phyloP scores from a whole-genome alignment of 2,113 vertebrate species.

The Pelusios castaneus region DNA sequence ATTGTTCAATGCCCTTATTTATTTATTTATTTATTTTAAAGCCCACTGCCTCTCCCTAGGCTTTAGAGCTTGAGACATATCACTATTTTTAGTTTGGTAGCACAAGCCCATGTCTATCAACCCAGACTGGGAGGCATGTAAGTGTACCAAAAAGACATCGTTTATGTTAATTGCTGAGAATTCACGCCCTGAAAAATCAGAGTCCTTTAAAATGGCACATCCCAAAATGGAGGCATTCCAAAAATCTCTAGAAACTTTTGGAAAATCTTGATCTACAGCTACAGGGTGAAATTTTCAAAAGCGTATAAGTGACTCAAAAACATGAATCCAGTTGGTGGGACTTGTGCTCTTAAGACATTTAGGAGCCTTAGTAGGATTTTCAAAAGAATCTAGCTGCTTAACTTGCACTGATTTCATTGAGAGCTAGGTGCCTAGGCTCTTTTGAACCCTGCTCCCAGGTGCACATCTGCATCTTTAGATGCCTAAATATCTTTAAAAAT shows the following conservation, averaged over 20 bases:
- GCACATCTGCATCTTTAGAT: background rate
- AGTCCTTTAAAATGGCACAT: background rate
- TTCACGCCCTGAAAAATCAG: background rate
- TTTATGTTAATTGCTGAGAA: background rate
- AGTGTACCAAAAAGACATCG: background rate
- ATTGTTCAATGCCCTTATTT: no score
- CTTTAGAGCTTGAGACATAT: background rate
- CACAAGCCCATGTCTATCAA: background rate
- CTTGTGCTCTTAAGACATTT: background rate
- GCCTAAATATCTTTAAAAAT: background rate
- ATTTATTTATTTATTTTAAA: no score
- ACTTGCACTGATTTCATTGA: background rate
- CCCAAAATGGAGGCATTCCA: background rate
- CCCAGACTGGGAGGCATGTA: background rate
- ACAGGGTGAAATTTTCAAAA: background rate
- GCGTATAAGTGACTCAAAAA: background rate
- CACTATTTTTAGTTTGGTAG: background rate
- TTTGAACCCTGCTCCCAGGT: background rate
- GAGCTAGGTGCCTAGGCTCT: background rate
- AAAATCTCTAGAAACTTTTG: background rate
- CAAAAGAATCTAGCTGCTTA: background rate
- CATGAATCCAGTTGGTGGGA: background rate
- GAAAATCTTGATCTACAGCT: background rate
- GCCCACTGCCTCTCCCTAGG: background rate
- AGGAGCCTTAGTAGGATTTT: background rate